Evolutionary conservation across 2,797 vertebrate genomes (phyloP), one percentile per base, ranked within the genome.

Genomic region (Poecilia velifera): DNA sequence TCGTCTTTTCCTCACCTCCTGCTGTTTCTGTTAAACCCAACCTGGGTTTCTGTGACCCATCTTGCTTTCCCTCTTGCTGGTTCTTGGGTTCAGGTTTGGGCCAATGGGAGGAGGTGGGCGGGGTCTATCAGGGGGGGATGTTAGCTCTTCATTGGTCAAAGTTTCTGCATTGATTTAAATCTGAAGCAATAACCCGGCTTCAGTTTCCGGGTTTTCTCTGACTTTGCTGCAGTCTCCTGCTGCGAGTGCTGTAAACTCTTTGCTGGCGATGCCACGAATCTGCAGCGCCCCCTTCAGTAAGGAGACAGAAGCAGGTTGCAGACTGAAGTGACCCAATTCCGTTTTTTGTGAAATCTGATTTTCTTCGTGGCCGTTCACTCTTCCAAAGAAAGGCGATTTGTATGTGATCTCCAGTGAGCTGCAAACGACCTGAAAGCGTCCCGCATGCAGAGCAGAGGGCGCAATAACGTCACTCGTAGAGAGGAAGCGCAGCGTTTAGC

Each of bases 1-100:
- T 89, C 85, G 88, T 41, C 1, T 9, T 46, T 46, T 28, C 64
- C 25, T 34, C 74, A n/a, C 8, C 31, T 47, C 31, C 76, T 43
- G n/a, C 34, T 66, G 16, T 39, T 10, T 36, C 66, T n/a, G 22
- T 0, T 70, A 25, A 68, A 22, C 10, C 20, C 36, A 14, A 59
- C 5, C 57, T 13, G 13, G 57, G 57, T 14, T 28, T 13, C 28
- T 31, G n/a, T 31, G 57, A 59, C n/a, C 57, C 12, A 14, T 14
- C 57, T 59, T 4, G 25, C 13, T 14, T 28, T 14, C 57, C 6
- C 6, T 62, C 16, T 18, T 34, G 59, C 6, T 62, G 59, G 13
- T 34, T 34, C 31, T 62, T 62, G 31, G 59, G 6, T 34, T 62
- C 59, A 62, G n/a, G 13, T 59, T 59, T 59, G 10, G n/a, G n/a